Evolutionary conservation across 2,888 invertebrate species (phyloP).

Genomic region (Pegoplata infirma): DNA sequence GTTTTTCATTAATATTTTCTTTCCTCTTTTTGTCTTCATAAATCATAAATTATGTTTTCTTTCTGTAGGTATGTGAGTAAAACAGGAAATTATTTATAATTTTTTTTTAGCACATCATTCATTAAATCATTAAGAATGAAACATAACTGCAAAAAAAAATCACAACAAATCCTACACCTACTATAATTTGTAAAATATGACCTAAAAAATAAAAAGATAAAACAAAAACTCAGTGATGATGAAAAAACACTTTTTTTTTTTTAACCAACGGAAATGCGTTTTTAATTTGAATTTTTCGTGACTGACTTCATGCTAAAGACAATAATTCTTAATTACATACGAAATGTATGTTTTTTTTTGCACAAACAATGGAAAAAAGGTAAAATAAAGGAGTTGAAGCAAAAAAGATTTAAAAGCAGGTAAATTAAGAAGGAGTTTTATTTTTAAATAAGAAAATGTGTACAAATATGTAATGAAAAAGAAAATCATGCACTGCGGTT

Average conservation of each 20-base stretch:
- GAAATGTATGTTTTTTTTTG: background rate
- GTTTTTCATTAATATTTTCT: background rate
- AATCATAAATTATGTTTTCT: background rate
- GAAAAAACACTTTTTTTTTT: too few species aligned
- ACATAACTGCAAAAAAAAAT: background rate
- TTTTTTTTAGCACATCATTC: conserved; percentile 35
- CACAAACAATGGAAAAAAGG: background rate
- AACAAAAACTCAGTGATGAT: too few species aligned
- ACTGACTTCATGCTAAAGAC: conserved; percentile 4
- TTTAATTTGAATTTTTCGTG: conserved; percentile 22
- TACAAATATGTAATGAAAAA: background rate
- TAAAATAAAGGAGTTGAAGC: background rate
- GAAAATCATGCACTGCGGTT: background rate
- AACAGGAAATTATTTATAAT: conserved; percentile 37
- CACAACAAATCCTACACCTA: background rate
- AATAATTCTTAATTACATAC: conserved; percentile 25
- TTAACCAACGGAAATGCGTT: background rate
- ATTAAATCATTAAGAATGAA: conserved; percentile 30
- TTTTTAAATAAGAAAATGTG: too few species aligned
- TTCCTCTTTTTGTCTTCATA: background rate
- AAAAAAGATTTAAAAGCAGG: background rate
- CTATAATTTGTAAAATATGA: background rate
- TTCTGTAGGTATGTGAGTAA: background rate
- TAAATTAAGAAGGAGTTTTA: too few species aligned
- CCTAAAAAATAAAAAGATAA: background rate